phyloP scores from a whole-genome alignment of 64 coral and sea anemone species.

The Pachyseris speciosa region DNA sequence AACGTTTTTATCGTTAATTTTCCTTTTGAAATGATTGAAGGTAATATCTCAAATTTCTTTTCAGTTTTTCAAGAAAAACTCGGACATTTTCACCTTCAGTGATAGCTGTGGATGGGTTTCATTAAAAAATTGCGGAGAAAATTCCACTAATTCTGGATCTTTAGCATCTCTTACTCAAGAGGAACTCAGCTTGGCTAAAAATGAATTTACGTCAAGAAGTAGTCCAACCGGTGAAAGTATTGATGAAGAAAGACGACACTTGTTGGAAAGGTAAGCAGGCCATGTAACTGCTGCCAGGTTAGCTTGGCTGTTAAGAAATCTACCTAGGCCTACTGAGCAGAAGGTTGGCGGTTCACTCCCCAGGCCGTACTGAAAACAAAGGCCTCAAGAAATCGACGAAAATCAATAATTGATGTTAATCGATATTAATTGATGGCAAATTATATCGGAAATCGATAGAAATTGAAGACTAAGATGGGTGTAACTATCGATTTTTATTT shows the following conservation, averaged over 20 bases:
- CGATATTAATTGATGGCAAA: too few relatives aligned
- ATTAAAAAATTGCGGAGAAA: neutral
- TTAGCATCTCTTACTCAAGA: neutral
- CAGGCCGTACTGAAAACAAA: too few relatives aligned
- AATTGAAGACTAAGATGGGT: too few relatives aligned
- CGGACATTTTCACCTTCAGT: slow-evolving; percentile 66
- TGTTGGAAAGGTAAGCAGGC: neutral
- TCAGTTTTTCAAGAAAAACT: slow-evolving; percentile 82
- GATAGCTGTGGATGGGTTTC: slow-evolving; percentile 49
- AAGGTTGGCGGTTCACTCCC: too few relatives aligned
- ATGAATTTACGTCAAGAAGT: neutral
- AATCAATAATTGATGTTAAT: too few relatives aligned
- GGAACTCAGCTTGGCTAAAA: neutral
- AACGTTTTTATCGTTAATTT: too few relatives aligned
- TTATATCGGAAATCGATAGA: too few relatives aligned
- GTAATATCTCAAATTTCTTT: neutral
- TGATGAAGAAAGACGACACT: neutral
- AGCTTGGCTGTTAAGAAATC: too few relatives aligned
- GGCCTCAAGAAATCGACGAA: too few relatives aligned
- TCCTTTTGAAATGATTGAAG: too few relatives aligned
- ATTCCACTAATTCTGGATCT: neutral
- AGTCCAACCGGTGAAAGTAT: neutral
- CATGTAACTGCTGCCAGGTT: neutral
- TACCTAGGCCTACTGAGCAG: too few relatives aligned
- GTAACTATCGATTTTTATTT: too few relatives aligned